phyloP scores from a whole-genome alignment of 2,888 invertebrate species.

The Nemotelus pantherinus region DNA sequence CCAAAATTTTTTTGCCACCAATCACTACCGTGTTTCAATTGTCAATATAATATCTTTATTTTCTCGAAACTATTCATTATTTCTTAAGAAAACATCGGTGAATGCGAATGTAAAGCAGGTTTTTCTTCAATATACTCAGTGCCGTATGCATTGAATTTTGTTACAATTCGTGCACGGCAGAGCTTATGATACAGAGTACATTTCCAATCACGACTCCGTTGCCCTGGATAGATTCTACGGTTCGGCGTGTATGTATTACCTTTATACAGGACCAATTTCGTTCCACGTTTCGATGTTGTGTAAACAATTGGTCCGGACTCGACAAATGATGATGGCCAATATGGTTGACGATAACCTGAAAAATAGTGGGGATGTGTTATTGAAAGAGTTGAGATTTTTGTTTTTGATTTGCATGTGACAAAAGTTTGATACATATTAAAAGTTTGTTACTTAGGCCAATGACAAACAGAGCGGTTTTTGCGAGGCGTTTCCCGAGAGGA shows the following conservation, averaged over 20 bases:
- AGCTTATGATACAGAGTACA: conserved; percentile 64
- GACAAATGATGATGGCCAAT: conserved; percentile 36
- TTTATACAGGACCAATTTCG: conserved; percentile 55
- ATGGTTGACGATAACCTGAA: background rate
- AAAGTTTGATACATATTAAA: background rate
- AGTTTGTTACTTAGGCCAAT: no score
- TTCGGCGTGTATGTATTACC: conserved; percentile 64
- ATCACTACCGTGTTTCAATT: no score
- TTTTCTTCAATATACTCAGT: conserved; percentile 57
- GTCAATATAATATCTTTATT: no score
- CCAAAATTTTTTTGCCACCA: no score
- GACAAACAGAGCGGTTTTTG: no score
- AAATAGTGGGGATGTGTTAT: conserved; percentile 33
- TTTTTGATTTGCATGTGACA: background rate
- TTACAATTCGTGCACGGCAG: conserved; percentile 61
- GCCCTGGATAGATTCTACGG: conserved; percentile 58
- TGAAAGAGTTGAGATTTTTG: conserved; percentile 32
- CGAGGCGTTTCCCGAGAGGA: no score
- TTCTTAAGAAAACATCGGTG: conserved; percentile 54
- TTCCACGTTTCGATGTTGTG: conserved; percentile 51
- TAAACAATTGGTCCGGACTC: conserved; percentile 35
- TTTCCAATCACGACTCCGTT: conserved; percentile 62
- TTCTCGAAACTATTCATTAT: background rate
- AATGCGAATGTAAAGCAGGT: conserved; percentile 58
- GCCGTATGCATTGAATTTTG: conserved; percentile 55